Base-by-base conservation (phyloP, 2,888 invertebrate genomes). In the Amphipyra berbera region DNA sequence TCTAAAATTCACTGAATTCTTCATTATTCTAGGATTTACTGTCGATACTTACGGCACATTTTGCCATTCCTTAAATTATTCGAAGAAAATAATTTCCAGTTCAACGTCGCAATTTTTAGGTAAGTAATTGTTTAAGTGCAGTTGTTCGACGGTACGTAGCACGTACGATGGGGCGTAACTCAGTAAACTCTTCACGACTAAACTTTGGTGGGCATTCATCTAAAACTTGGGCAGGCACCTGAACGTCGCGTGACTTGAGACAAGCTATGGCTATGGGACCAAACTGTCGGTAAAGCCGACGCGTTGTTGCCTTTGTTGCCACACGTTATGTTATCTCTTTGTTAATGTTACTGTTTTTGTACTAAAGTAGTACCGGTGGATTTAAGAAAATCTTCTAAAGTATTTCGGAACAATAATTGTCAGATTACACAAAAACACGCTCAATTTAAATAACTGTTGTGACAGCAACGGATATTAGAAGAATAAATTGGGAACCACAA, bases 201-300 rank as follows among this genome's bases (percentile, higher is more conserved):
- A 90, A 90, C 88, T 91, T 71, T 87, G 70, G 81, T 82, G 88
- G 87, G 84, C 90, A 91, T 92, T 90, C 88, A 90, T 92, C 90
- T 90, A 83, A 91, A 93, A 91, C 89, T 92, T 92, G 79, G 80
- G 82, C 86, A 84, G 85, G 85, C 84, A 88, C 87, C 87, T 88
- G 87, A 84, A 84, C 83, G 78, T 85, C 82, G 83, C 83, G 84
- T 83, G 85, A 86, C 86, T 85, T 76, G 72, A 76, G 66, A 69
- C 61, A 75, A 78, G 65, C 65, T 68, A 76, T 60, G 76, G 60
- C 64, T 62, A 53, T 46, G 71, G 65, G 68, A 74, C 76, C 61
- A 68, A 68, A 69, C 60, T 65, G 74, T 59, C 56, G 40, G 54
- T 47, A 59, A 68, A 73, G 49, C 62, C 45, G 41, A 73, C 53